A percentile compares a stretch with the other conserved stretches of the same genome.
phyloP scores from a whole-genome alignment of 1,140 invertebrate species.

The Parapsyche elsis region DNA sequence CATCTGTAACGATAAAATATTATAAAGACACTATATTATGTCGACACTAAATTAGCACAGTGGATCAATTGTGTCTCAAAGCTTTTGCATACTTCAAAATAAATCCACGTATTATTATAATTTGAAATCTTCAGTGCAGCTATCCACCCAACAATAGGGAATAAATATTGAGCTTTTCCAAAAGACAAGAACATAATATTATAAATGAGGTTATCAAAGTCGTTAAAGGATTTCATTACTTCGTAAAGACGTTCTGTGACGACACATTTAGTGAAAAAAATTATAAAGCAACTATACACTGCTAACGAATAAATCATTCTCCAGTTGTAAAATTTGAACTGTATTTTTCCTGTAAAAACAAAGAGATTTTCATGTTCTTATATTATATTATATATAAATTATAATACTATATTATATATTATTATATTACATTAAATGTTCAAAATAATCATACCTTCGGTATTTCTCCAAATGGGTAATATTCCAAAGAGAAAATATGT shows the following conservation, averaged over 20 bases:
- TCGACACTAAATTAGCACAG: background rate
- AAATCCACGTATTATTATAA: slow-evolving; percentile 46
- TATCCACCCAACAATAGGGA: slow-evolving; percentile 43
- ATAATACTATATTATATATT: background rate
- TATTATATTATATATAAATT: background rate
- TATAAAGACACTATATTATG: background rate
- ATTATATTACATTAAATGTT: too few species aligned
- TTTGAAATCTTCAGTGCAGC: slow-evolving; percentile 30
- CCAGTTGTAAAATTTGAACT: slow-evolving; percentile 38
- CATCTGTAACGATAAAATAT: slow-evolving; percentile 37
- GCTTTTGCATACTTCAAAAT: slow-evolving; percentile 46
- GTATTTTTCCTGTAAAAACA: slow-evolving; percentile 42
- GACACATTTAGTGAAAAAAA: slow-evolving; percentile 7
- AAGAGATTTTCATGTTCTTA: background rate
- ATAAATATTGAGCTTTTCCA: slow-evolving; percentile 51
- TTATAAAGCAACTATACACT: slow-evolving; percentile 26
- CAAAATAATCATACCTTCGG: slow-evolving; percentile 13
- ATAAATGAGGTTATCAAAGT: slow-evolving; percentile 47
- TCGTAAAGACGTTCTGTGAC: slow-evolving; percentile 39
- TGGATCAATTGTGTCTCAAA: background rate
- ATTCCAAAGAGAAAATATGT: slow-evolving; percentile 40
- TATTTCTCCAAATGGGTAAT: slow-evolving; percentile 28
- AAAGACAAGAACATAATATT: slow-evolving; percentile 52
- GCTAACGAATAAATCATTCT: slow-evolving; percentile 41
- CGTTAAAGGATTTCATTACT: slow-evolving; percentile 38